These are phyloP conservation scores for Boloria selene DNA, from an alignment of 2,888 invertebrate species.

Conservation along the genomic window DNA sequence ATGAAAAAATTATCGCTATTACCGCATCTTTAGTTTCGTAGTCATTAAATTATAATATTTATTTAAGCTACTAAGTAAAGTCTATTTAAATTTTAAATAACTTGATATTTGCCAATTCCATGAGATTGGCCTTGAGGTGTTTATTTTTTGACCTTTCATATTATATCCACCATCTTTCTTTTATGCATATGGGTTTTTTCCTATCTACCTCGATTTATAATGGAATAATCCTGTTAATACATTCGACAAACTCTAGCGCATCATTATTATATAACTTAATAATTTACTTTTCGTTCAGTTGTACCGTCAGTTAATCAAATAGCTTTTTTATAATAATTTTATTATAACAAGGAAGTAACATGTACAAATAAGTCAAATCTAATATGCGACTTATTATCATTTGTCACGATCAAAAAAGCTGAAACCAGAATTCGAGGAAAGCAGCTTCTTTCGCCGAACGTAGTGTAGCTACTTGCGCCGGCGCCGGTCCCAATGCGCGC, in stretches of 20 bases:
- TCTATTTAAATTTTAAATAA: conserved; percentile 1
- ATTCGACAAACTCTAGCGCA: conserved; percentile 28
- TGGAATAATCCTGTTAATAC: conserved; percentile 18
- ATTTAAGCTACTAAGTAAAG: not conserved
- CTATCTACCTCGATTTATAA: conserved; percentile 31
- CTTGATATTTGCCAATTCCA: conserved; percentile 37
- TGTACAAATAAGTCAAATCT: not conserved
- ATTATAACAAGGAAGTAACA: conserved; percentile 4
- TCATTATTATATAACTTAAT: too few relatives aligned
- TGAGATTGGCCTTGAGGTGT: conserved; percentile 65
- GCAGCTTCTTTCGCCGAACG: conserved; percentile 35
- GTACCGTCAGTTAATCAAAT: too few relatives aligned
- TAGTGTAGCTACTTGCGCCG: conserved; percentile 37
- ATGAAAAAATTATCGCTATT: too few relatives aligned
- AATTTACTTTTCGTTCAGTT: too few relatives aligned
- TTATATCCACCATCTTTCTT: conserved; percentile 5
- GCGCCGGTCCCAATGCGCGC: conserved; percentile 55
- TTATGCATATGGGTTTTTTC: conserved; percentile 33
- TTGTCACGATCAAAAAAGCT: conserved; percentile 19
- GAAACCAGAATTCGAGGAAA: conserved; percentile 30
- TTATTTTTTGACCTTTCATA: conserved; percentile 51
- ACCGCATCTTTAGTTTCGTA: not conserved
- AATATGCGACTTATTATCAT: conserved; percentile 11
- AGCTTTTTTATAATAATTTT: too few relatives aligned
- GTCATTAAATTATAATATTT: not conserved